phyloP scores from a whole-genome alignment of 2,888 invertebrate species.

The Ormia ochracea region DNA sequence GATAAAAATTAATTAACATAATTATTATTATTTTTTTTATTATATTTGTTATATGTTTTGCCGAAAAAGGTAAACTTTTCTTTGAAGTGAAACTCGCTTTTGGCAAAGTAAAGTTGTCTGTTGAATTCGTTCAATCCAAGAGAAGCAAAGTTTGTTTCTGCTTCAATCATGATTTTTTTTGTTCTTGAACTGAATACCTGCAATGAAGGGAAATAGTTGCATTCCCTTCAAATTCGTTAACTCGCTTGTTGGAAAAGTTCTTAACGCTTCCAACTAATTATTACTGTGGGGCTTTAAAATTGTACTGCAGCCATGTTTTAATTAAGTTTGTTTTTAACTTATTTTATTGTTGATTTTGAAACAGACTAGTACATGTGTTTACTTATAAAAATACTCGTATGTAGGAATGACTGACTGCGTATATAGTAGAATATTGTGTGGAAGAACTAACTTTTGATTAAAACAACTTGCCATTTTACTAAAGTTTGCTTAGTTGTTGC shows the following conservation, averaged over 20 bases:
- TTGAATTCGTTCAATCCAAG: background rate
- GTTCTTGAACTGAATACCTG: background rate
- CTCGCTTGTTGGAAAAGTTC: background rate
- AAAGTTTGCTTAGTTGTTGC: background rate
- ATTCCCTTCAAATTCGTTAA: background rate
- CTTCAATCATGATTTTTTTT: background rate
- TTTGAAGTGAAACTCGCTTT: background rate
- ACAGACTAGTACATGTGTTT: background rate
- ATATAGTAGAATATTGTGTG: background rate
- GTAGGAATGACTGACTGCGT: background rate
- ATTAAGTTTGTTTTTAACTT: conserved; percentile 20
- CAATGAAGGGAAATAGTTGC: background rate
- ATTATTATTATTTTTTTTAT: background rate
- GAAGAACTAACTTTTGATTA: background rate
- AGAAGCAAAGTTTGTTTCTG: background rate
- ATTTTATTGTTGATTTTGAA: background rate
- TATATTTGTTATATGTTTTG: too few species aligned
- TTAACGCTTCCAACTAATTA: conserved; percentile 29
- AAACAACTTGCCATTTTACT: background rate
- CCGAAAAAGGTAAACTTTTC: background rate
- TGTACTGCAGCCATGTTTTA: conserved; percentile 3
- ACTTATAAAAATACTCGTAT: background rate
- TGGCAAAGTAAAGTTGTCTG: background rate
- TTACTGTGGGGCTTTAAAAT: background rate
- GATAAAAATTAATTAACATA: background rate